Percentiles rank a stretch among this genome's conserved stretches.
Evolutionary conservation across 1,140 invertebrate species (phyloP).

Genomic region (Neoseiulus cucumeris): DNA sequence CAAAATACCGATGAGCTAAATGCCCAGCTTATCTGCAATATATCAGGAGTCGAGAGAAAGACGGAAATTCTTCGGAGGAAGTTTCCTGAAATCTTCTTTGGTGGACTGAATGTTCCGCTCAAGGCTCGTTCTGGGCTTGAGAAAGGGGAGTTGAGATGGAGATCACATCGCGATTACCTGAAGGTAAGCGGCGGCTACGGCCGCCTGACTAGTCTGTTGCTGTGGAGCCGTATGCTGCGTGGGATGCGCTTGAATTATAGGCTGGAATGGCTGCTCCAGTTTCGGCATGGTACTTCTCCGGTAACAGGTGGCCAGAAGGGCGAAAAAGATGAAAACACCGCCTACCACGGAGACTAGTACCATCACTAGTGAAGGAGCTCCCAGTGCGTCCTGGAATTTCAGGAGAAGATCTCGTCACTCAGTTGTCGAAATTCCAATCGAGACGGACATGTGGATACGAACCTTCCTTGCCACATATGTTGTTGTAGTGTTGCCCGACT

Average conservation of each 20-base stretch:
- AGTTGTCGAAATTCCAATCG: too few relatives aligned
- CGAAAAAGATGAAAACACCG: constrained; percentile 79
- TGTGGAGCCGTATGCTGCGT: neutral
- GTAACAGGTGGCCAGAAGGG: constrained; percentile 81
- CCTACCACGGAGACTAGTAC: constrained; percentile 75
- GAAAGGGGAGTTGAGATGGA: too few relatives aligned
- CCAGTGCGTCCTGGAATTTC: constrained; percentile 44
- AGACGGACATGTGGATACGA: too few relatives aligned
- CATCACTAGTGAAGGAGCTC: constrained; percentile 68
- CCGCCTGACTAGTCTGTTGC: neutral
- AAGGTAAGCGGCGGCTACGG: constrained; percentile 9
- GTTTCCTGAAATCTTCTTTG: too few relatives aligned
- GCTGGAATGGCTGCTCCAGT: constrained; percentile 5
- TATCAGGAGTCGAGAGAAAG: too few relatives aligned
- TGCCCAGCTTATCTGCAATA: too few relatives aligned
- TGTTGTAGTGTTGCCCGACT: constrained; percentile 10
- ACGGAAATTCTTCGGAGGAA: too few relatives aligned
- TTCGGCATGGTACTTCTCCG: constrained; percentile 45
- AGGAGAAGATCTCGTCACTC: constrained; percentile 27
- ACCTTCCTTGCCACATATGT: constrained; percentile 10
- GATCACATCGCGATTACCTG: neutral
- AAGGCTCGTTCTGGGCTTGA: too few relatives aligned
- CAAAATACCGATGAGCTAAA: too few relatives aligned
- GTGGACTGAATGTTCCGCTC: too few relatives aligned
- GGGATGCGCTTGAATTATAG: neutral